Percentiles rank a stretch among this genome's conserved stretches.
Evolutionary conservation across 2,888 invertebrate species (phyloP).

Genomic region (Bombyx huttoni): DNA sequence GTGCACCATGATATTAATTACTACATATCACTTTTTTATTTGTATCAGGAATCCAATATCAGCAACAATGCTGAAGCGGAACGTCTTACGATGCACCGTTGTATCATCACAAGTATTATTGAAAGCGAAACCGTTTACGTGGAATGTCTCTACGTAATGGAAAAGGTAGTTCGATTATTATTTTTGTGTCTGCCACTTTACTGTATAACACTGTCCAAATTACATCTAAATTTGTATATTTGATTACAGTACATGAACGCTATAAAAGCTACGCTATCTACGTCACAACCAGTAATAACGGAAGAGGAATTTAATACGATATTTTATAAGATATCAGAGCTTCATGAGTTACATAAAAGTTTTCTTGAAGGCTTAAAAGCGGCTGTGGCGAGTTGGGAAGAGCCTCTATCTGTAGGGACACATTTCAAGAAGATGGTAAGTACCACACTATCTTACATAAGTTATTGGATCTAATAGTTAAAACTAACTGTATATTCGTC

Average conservation of each 20-base stretch:
- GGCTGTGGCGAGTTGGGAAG: constrained; percentile 81
- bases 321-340: constrained; percentile 93
- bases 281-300: constrained; percentile 91
- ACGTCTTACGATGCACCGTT: constrained; percentile 87
- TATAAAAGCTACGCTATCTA: constrained; percentile 87
- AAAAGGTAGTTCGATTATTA: constrained; percentile 74
- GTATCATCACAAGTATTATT: constrained; percentile 90
- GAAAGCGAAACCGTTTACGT: constrained; percentile 93
- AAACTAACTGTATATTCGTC: no score
- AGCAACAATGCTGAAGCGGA: constrained; percentile 79
- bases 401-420: constrained; percentile 83
- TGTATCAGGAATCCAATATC: constrained; percentile 42
- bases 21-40: constrained; percentile 1
- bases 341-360: constrained; percentile 85
- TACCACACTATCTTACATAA: neutral
- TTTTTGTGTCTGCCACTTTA: no score
- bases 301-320: constrained; percentile 91
- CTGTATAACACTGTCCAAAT: no score
- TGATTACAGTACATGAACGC: constrained; percentile 89
- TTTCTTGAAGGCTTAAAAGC: constrained; percentile 84
- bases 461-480: no score
- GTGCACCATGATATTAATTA: constrained; percentile 1
- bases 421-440: constrained; percentile 87
- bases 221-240: neutral
- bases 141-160: constrained; percentile 89